Conservation (phyloP, 1,140 invertebrate genomes). For the Drosophila santomea region DNA sequence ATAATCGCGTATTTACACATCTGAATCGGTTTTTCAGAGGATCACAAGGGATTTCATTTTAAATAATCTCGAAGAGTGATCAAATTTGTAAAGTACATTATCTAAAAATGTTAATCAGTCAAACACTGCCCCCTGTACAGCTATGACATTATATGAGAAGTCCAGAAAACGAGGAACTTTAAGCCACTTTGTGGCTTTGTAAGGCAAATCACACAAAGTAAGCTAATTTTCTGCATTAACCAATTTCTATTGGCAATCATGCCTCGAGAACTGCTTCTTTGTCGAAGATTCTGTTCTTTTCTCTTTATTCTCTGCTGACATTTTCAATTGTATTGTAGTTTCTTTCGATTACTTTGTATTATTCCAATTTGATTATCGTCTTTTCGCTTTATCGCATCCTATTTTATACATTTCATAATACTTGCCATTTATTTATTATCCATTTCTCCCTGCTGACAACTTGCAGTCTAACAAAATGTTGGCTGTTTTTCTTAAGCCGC, state of each 20-base stretch:
- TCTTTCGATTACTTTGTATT: constrained; percentile 36
- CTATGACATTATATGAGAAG: too few species aligned
- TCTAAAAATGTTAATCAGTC: too few species aligned
- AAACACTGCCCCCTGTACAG: too few species aligned
- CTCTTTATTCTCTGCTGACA: not conserved
- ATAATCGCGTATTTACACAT: not conserved
- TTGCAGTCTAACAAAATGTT: constrained; percentile 57
- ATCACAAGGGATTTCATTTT: not conserved
- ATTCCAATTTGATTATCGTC: constrained; percentile 65
- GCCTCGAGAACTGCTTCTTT: not conserved
- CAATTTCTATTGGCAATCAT: constrained; percentile 20
- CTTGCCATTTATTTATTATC: constrained; percentile 52
- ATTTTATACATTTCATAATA: not conserved
- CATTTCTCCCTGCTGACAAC: constrained; percentile 38
- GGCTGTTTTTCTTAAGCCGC: constrained; percentile 23
- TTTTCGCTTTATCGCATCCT: constrained; percentile 25
- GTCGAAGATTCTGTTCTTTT: constrained; percentile 7
- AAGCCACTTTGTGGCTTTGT: constrained; percentile 12
- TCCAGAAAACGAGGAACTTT: too few species aligned
- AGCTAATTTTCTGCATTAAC: constrained; percentile 14
- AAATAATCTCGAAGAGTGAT: too few species aligned
- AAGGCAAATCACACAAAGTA: constrained; percentile 17
- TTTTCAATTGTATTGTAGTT: constrained; percentile 9
- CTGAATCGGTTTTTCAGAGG: not conserved
- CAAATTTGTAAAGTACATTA: too few species aligned